Base-by-base conservation (phyloP, 1,140 invertebrate genomes). In the Choristoneura fumiferana region DNA sequence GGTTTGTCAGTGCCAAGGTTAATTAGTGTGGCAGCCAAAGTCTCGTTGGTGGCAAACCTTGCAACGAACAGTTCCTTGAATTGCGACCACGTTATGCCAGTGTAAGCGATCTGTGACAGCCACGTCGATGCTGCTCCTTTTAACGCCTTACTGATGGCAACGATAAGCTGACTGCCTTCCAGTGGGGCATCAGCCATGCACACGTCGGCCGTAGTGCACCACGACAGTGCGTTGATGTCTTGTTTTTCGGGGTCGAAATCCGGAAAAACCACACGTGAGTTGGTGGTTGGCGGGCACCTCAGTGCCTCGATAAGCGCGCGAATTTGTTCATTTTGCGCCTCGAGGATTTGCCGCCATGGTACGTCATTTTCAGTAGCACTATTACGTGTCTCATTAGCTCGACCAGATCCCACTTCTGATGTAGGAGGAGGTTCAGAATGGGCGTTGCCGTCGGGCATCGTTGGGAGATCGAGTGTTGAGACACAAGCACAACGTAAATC, bases 71-170 rank as follows among this genome's bases (percentile, higher is more conserved):
- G 49, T 36, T 49, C 34, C 29, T 73, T 75, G 29, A 78, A 77
- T 37, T 72, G 62, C 2, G 5, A 17, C 73, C 72, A 77, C 5
- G 69, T 73, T 6, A 81, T 78, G 6, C 64, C 64, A 43, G 60
- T 63, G 39, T 74, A 76, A n/a, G 66, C 60, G 53, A 79, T 62
- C 67, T 81, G 73, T 5, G 70, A 73, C 10, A 78, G 56, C 70
- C 78, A 79, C 10, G 68, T 60, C 6, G 71, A 78, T 37, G 73
- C 60, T 52, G 61, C 38, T 17, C 65, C 62, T 60, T 67, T 71
- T 43, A 69, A 56, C 1, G 62, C 58, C 43, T 55, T 62, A 22
- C 66, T 69, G 8, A 37, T 10, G n/a, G 35, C 35, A 1, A 37
- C n/a, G 8, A 37, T 9, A 37, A 37, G 35, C n/a, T 37, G 8